Conservation (phyloP, 1,140 invertebrate species). For the Caenorhabditis briggsae region DNA sequence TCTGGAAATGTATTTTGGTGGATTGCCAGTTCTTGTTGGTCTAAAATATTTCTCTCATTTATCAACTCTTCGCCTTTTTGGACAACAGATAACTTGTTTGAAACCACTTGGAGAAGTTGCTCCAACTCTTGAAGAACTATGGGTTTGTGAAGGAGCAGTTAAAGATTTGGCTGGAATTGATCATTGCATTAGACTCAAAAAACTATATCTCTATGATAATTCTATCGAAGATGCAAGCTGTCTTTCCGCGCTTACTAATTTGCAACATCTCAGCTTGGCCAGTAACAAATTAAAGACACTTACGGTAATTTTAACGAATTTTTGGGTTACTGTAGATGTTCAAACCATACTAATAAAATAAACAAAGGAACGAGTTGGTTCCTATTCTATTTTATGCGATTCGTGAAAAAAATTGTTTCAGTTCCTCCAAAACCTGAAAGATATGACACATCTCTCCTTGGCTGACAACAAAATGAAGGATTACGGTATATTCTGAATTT, state of each 20-base stretch:
- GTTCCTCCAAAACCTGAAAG: conserved; percentile 65
- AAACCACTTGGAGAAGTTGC: conserved; percentile 70
- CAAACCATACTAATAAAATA: no score
- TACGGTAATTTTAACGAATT: conserved; percentile 7
- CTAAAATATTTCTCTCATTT: conserved; percentile 70
- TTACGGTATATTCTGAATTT: conserved; percentile 55
- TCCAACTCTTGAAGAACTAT: conserved; percentile 71
- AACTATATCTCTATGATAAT: conserved; percentile 73
- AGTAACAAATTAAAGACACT: conserved; percentile 66
- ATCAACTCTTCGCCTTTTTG: conserved; percentile 64
- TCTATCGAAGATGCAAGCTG: conserved; percentile 63
- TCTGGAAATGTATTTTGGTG: conserved; percentile 74
- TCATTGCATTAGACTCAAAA: conserved; percentile 66
- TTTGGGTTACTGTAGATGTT: no score
- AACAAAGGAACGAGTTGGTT: no score
- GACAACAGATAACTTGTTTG: conserved; percentile 70
- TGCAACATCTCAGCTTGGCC: conserved; percentile 68
- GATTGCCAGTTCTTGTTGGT: conserved; percentile 72
- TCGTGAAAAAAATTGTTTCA: conserved; percentile 40
- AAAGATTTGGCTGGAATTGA: conserved; percentile 73
- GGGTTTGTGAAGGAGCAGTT: conserved; percentile 72
- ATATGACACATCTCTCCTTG: conserved; percentile 65
- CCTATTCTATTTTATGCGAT: no score
- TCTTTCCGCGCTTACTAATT: conserved; percentile 56
- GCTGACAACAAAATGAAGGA: conserved; percentile 70